phyloP scores from a whole-genome alignment of 1,140 invertebrate genomes.

The Saxidomus purpurata region DNA sequence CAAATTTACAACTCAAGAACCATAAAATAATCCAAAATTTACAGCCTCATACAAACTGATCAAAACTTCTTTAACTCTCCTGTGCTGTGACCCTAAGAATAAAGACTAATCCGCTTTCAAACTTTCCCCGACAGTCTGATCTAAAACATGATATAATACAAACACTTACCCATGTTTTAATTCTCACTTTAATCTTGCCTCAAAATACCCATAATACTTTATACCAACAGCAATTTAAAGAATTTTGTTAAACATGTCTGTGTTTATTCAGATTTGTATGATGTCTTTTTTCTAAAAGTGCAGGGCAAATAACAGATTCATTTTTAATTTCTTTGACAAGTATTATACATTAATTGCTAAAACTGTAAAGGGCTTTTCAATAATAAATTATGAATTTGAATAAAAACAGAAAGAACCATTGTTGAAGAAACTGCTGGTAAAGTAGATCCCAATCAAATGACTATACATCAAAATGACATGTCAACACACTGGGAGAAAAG shows the following conservation, averaged over 20 bases:
- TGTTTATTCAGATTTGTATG: too few species aligned
- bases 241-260: too few species aligned
- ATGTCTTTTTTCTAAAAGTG: too few species aligned
- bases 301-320: background rate
- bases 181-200: background rate
- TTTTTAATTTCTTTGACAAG: conserved; percentile 10
- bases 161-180: background rate
- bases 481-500: too few species aligned
- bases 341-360: background rate
- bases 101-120: too few species aligned
- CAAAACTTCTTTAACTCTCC: too few species aligned
- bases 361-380: background rate
- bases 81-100: too few species aligned
- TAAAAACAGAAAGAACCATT: background rate
- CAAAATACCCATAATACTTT: too few species aligned
- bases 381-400: background rate
- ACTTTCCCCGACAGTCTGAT: background rate
- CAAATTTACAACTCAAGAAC: too few species aligned
- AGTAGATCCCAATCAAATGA: background rate
- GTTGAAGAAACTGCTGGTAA: background rate
- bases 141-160: background rate
- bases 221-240: too few species aligned
- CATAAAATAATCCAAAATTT: too few species aligned
- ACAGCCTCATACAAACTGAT: too few species aligned
- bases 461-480: conserved; percentile 10